These are phyloP conservation scores for Heliconius aoede DNA, from an alignment of 2,888 invertebrate genomes.

Conservation along the genomic window DNA sequence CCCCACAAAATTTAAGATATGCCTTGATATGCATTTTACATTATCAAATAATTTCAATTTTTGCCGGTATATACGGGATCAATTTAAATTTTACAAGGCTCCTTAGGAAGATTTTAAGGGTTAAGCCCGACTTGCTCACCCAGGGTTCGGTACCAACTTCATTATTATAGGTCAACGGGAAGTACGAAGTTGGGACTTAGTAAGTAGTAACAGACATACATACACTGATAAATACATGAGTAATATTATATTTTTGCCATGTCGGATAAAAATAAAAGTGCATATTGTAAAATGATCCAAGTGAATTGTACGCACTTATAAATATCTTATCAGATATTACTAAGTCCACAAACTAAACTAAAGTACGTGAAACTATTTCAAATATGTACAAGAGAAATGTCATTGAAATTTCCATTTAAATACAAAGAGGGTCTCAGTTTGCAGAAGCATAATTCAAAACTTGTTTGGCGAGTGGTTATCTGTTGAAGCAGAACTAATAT, in stretches of 20 bases:
- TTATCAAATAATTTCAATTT: no score
- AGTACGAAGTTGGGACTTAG: no score
- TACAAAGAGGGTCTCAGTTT: background rate
- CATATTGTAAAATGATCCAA: background rate
- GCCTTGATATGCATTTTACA: no score
- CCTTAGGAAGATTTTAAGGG: no score
- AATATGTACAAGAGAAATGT: conserved; percentile 15
- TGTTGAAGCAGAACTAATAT: background rate
- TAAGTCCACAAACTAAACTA: conserved; percentile 1
- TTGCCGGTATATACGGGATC: no score
- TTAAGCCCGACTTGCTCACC: no score
- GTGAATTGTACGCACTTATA: background rate
- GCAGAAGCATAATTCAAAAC: background rate
- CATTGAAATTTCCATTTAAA: conserved; percentile 12
- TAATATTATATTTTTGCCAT: background rate
- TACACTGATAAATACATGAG: no score
- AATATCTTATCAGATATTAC: background rate
- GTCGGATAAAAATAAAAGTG: background rate
- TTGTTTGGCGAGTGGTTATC: conserved; percentile 8
- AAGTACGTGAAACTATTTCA: conserved; percentile 10
- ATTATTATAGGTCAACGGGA: no score
- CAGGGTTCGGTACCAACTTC: no score
- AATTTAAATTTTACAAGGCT: no score
- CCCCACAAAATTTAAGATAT: no score
- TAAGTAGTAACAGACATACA: no score